Percentiles rank a stretch among this genome's conserved stretches.
These are phyloP conservation scores for Fragum whitleyi DNA, from an alignment of 2,888 invertebrate genomes.

Conservation along the genomic window DNA sequence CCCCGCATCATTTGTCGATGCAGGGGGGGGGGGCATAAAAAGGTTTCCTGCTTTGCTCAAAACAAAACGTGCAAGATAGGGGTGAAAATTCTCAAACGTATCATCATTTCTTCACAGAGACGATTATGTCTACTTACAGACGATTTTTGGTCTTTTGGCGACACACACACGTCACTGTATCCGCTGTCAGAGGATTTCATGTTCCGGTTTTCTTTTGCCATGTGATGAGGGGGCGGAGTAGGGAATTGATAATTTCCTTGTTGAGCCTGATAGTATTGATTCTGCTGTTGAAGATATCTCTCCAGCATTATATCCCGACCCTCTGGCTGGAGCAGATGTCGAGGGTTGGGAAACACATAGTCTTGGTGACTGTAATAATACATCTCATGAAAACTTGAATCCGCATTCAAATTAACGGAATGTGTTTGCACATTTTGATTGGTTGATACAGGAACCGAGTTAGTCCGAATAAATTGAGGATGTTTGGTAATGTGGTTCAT, in stretches of 20 bases:
- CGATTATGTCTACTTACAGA: slow-evolving; percentile 38
- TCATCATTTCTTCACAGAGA: too few relatives aligned
- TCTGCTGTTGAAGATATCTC: slow-evolving; percentile 74
- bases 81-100: too few relatives aligned
- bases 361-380: slow-evolving; percentile 27
- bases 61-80: too few relatives aligned
- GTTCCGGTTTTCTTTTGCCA: slow-evolving; percentile 60
- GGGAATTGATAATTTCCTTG: slow-evolving; percentile 46
- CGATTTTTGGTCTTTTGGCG: slow-evolving; percentile 41
- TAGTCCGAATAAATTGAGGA: slow-evolving; percentile 40
- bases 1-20: too few relatives aligned
- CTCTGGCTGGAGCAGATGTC: slow-evolving; percentile 9
- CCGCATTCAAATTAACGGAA: background rate
- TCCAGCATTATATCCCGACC: slow-evolving; percentile 66
- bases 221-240: slow-evolving; percentile 31
- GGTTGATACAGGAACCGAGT: slow-evolving; percentile 32
- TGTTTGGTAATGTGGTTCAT: slow-evolving; percentile 32
- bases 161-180: slow-evolving; percentile 77
- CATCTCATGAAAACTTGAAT: slow-evolving; percentile 16
- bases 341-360: slow-evolving; percentile 15
- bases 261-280: slow-evolving; percentile 58
- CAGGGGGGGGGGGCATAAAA: too few relatives aligned
- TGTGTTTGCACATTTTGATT: slow-evolving; percentile 34
- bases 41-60: too few relatives aligned
- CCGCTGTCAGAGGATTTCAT: slow-evolving; percentile 83